These are phyloP conservation scores for Orussus abietinus DNA, from an alignment of 1,140 invertebrate species.

Conservation along the genomic window DNA sequence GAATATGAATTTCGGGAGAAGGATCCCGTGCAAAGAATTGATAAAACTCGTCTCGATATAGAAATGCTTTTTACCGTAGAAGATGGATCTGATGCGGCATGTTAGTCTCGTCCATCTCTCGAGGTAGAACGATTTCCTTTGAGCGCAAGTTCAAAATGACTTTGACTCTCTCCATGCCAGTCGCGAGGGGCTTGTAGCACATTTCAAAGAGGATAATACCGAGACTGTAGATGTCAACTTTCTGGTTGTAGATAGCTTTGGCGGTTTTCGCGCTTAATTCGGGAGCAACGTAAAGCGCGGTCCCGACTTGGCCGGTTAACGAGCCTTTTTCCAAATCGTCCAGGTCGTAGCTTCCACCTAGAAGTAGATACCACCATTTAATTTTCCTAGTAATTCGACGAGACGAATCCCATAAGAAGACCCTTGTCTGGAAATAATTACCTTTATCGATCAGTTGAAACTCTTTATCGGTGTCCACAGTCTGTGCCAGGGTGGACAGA, in stretches of 20 bases:
- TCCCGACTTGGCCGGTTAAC: constrained; percentile 83
- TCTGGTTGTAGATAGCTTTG: constrained; percentile 82
- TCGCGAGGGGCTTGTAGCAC: constrained; percentile 74
- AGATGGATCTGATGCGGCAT: constrained; percentile 49
- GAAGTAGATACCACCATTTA: neutral
- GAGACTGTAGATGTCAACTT: constrained; percentile 91
- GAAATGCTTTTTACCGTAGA: constrained; percentile 52
- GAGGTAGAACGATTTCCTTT: constrained; percentile 65
- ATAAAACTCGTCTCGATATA: too few species aligned
- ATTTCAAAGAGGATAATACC: constrained; percentile 95
- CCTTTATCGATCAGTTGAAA: constrained; percentile 31
- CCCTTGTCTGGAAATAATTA: constrained; percentile 11
- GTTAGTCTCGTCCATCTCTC: constrained; percentile 56
- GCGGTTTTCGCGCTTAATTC: constrained; percentile 68
- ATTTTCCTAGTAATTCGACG: neutral
- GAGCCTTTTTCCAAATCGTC: constrained; percentile 52
- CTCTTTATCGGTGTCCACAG: constrained; percentile 33
- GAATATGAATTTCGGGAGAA: too few species aligned
- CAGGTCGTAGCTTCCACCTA: constrained; percentile 34
- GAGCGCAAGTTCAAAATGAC: constrained; percentile 68
- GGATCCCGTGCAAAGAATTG: too few species aligned
- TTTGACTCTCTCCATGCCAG: constrained; percentile 84
- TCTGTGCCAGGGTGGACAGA: constrained; percentile 41
- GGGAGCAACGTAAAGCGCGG: constrained; percentile 89
- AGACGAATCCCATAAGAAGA: neutral